Evolutionary conservation across 2,888 invertebrate genomes (phyloP).

Genomic region (Pristionchus arcanus): DNA sequence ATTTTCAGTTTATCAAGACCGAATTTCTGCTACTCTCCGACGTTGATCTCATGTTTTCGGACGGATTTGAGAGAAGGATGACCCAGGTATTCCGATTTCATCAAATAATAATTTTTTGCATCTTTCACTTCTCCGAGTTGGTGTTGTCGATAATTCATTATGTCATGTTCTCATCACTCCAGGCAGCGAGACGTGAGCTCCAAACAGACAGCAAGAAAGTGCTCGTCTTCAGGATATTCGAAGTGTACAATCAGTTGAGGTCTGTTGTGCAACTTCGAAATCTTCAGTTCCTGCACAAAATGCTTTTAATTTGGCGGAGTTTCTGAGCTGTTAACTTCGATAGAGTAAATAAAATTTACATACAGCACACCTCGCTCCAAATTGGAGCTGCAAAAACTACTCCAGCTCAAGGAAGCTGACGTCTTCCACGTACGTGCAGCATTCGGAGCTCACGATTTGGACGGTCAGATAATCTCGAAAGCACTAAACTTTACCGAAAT

Average conservation of each 20-base stretch:
- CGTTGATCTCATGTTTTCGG: slow-evolving; percentile 9
- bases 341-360: too few species aligned
- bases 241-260: slow-evolving; percentile 2
- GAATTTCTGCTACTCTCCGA: slow-evolving; percentile 19
- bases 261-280: neutral
- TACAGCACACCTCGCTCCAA: neutral
- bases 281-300: neutral
- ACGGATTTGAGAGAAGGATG: slow-evolving; percentile 22
- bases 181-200: neutral
- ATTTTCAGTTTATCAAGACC: neutral
- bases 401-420: neutral
- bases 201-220: neutral
- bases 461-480: neutral
- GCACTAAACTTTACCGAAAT: neutral
- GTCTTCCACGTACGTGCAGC: neutral
- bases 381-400: neutral
- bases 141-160: too few species aligned
- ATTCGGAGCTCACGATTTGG: slow-evolving; percentile 18
- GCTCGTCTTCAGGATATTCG: slow-evolving; percentile 48
- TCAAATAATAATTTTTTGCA: too few species aligned
- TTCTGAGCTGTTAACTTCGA: too few species aligned
- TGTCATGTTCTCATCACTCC: neutral
- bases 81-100: too few species aligned
- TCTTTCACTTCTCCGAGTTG: too few species aligned
- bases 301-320: too few species aligned